These are phyloP conservation scores for Aporrectodea caliginosa DNA, from an alignment of 1,140 invertebrate species.

Conservation along the genomic window DNA sequence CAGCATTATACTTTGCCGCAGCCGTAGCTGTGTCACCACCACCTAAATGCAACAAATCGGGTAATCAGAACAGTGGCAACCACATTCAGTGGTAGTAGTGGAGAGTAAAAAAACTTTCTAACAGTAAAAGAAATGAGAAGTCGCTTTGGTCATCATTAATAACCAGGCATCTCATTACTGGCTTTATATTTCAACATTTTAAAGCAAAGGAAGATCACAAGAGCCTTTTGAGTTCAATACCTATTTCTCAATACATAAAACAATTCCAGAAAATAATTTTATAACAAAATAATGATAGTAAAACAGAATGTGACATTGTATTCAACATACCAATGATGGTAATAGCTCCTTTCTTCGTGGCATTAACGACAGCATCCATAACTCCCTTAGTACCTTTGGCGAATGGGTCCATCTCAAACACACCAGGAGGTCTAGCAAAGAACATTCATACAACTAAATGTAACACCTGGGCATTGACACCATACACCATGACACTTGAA, in stretches of 20 bases:
- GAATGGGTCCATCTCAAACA: slow-evolving; percentile 96
- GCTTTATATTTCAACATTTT: not conserved
- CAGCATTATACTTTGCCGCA: slow-evolving; percentile 90
- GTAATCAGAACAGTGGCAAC: slow-evolving; percentile 7
- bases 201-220: not conserved
- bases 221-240: not conserved
- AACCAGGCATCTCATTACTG: not conserved
- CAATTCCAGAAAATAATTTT: not conserved
- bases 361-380: slow-evolving; percentile 94
- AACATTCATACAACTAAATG: not conserved
- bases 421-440: slow-evolving; percentile 76
- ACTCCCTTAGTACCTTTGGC: slow-evolving; percentile 81
- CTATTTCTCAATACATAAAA: slow-evolving; percentile 9
- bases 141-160: not conserved
- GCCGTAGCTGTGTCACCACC: slow-evolving; percentile 97
- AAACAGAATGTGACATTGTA: not conserved
- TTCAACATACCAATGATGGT: slow-evolving; percentile 78
- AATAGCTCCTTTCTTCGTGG: slow-evolving; percentile 71
- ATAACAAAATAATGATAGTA: not conserved
- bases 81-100: not conserved
- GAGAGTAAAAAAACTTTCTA: not conserved
- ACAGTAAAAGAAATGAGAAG: no score
- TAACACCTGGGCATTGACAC: not conserved
- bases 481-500: not conserved
- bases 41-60: slow-evolving; percentile 50